Base-by-base conservation (phyloP, 1,140 invertebrate species). In the Maconellicoccus hirsutus region DNA sequence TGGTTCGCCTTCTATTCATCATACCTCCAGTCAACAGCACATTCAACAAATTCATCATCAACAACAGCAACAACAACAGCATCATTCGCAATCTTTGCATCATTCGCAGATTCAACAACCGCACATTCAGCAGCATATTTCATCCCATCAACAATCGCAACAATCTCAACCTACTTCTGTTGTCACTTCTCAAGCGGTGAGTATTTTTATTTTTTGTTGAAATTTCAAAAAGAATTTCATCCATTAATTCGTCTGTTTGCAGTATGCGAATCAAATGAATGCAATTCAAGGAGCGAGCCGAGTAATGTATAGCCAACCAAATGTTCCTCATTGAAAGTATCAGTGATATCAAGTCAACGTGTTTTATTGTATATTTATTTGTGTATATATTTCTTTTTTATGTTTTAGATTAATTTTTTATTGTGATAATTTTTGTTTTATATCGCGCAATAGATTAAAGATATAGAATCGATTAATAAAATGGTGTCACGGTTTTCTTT, bases 241-340 rank as follows among this genome's bases (percentile, higher is more conserved):
- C 52, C 52, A 66, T 23, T 16, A 66, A 4, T 66, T 66, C 61
- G 25, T 3, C 2, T 66, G 6, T 66, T 23, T 25, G 3, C 25
- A 66, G 61, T 66, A 66, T 19, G 19, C 61, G 2, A 66, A 66
- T 26, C 61, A 66, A 66, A 25, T 66, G 22, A 66, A 25, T 16
- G 61, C 61, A 2, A 66, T 66, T 66, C 61, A 66, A 66, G 61
- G 61, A 25, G 61, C 14, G 10, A 23, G 61, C 16, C 21, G 61
- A 23, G 22, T 66, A 12, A 19, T 66, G 10, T 66, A 66, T 19
- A 66, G 61, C 25, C 61, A 66, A 25, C 16, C 61, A 2, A 66
- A 16, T 25, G 16, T 66, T 1, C 19, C 61, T 25, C 61, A 66
- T 66, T 66, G 25, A 66, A 23, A n/a, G 19, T 25, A 25, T 23